Percentiles rank a stretch among this genome's conserved stretches.
Evolutionary conservation across 2,797 vertebrate species (phyloP).

Genomic region (Phrynocephalus guinanensis): DNA sequence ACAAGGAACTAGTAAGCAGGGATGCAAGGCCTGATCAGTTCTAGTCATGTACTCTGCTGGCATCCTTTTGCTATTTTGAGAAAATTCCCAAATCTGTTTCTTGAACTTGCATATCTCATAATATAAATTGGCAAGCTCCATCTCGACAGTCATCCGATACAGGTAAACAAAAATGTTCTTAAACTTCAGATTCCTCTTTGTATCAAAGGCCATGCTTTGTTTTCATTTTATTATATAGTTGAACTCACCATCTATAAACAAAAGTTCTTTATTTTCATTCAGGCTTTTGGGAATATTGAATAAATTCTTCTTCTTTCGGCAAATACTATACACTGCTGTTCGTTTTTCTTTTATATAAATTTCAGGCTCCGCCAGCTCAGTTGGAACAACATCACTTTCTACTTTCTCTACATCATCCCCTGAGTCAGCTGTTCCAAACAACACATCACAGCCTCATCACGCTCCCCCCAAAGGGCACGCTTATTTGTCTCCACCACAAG

Average conservation of each 20-base stretch:
- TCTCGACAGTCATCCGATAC: background rate
- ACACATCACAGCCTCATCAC: slow-evolving; percentile 34
- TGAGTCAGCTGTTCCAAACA: slow-evolving; percentile 40
- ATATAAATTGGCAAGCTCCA: background rate
- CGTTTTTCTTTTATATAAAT: slow-evolving; percentile 46
- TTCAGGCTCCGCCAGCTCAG: slow-evolving; percentile 63
- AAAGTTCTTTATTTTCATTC: background rate
- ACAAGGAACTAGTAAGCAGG: background rate
- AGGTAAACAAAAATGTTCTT: background rate
- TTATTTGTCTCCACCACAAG: slow-evolving; percentile 40
- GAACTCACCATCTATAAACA: background rate
- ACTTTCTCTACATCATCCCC: slow-evolving; percentile 49
- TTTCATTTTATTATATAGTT: background rate
- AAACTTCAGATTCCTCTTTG: background rate
- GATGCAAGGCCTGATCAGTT: slow-evolving; percentile 1
- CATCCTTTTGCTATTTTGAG: slow-evolving; percentile 1
- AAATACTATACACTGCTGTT: slow-evolving; percentile 28
- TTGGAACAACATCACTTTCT: slow-evolving; percentile 58
- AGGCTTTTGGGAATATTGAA: background rate
- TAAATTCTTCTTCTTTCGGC: slow-evolving; percentile 30
- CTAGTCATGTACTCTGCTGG: background rate
- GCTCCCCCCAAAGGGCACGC: slow-evolving; percentile 19
- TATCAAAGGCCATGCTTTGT: background rate
- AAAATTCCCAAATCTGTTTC: background rate
- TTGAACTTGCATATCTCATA: slow-evolving; percentile 6